phyloP scores from a whole-genome alignment of 1,140 invertebrate species.

The Cotesia glomerata region DNA sequence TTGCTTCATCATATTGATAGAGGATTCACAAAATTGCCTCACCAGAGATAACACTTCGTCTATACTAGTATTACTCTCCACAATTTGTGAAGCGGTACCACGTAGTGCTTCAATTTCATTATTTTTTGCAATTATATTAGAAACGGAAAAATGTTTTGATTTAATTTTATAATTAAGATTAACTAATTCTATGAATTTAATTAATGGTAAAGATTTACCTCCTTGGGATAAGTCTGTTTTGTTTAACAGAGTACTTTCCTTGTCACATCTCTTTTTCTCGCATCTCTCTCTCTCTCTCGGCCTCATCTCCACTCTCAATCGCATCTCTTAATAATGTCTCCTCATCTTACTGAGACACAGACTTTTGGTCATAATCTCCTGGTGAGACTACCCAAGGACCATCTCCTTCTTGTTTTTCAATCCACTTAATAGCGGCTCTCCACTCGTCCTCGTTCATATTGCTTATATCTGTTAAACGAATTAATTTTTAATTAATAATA shows the following conservation, averaged over 20 bases:
- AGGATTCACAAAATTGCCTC: background rate
- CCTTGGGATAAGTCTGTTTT: no score
- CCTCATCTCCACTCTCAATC: background rate
- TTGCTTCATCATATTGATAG: background rate
- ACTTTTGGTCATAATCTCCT: background rate
- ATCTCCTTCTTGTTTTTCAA: slow-evolving; percentile 7
- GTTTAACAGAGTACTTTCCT: no score
- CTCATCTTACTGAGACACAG: background rate
- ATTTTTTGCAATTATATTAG: background rate
- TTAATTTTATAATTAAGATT: no score
- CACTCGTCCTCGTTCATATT: slow-evolving; percentile 5
- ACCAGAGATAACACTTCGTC: background rate
- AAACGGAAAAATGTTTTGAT: no score
- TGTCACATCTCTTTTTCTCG: background rate
- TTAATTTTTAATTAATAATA: background rate
- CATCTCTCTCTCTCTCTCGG: background rate
- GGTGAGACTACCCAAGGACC: slow-evolving; percentile 10
- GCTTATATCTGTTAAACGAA: slow-evolving; percentile 3
- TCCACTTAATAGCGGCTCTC: background rate
- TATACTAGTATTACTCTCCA: background rate
- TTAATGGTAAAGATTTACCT: no score
- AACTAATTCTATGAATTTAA: no score
- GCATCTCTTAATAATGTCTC: background rate
- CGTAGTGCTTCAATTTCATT: background rate
- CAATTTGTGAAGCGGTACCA: background rate